Base-by-base conservation (phyloP, 2,797 vertebrate species). In the Philypnodon macrostomus region DNA sequence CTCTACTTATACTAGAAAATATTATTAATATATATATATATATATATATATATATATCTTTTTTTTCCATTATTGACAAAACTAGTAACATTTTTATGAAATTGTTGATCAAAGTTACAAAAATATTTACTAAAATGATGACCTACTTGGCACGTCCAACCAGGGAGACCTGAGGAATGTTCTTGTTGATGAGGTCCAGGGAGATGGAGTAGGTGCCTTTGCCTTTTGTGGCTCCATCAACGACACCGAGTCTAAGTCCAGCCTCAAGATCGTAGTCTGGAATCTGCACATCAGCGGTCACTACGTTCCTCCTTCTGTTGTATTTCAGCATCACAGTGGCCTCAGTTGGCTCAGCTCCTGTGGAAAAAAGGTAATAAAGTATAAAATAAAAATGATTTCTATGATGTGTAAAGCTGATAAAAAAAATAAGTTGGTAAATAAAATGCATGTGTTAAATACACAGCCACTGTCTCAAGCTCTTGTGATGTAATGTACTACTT, bases 141-240 rank as follows among this genome's bases (percentile, higher is more conserved):
- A 49, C 86, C 73, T 92, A 98, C 96, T 92, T 94, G 44, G 92
- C 60, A 23, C 83, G 90, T 16, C 89, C 90, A 27, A 87, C 72
- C 55, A 98, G 73, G n/a, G 91, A 90, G 31, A 92, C 72, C 81
- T 95, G 91, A 34, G 92, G 77, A 67, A 91, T 75, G 27, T 94
- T 92, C 75, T 93, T 92, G 77, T 93, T 94, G 49, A 90, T 79
- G 7, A 97, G n/a, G 33, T 97, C 91, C 51, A 98, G 66, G 63
- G 84, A 87, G 72, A 95, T 79, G 33, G 79, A 81, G 61, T 92
- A 90, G 40, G 85, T 85, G 53, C 77, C 89, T 76, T 84, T 90
- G 54, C 68, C 83, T 52, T 77, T 65, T 33, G 78, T 45, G 52
- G 67, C 49, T n/a, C 86, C 91, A 64, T 93, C 88, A 36, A 75